Evolutionary conservation across 2,888 invertebrate genomes (phyloP).

Genomic region (Cataglyphis altisquamis): DNA sequence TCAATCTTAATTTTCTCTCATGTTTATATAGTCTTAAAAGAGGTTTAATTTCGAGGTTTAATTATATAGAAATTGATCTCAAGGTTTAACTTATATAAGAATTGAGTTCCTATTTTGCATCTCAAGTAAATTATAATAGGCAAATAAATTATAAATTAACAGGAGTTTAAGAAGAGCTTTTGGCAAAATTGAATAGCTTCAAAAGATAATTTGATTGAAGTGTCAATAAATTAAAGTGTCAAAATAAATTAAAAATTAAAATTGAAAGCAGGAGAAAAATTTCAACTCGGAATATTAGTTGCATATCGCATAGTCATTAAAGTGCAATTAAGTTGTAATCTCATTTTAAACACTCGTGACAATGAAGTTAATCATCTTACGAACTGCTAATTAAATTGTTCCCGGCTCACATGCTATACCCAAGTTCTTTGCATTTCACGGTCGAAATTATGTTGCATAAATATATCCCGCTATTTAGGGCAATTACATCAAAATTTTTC

Average conservation of each 20-base stretch:
- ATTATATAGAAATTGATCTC: background rate
- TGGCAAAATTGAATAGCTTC: background rate
- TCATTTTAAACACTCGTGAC: constrained; percentile 49
- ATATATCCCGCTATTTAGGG: constrained; percentile 10
- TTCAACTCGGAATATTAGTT: constrained; percentile 20
- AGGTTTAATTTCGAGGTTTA: background rate
- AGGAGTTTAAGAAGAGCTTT: background rate
- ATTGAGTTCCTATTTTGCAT: background rate
- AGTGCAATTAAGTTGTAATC: constrained; percentile 55
- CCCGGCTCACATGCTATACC: constrained; percentile 13
- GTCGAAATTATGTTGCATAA: constrained; percentile 47
- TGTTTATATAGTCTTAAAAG: background rate
- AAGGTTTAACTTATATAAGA: background rate
- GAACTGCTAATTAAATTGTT: constrained; percentile 45
- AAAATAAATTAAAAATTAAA: background rate
- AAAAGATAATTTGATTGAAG: background rate
- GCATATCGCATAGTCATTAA: constrained; percentile 41
- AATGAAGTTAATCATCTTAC: constrained; percentile 53
- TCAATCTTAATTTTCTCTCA: background rate
- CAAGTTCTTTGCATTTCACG: constrained; percentile 49
- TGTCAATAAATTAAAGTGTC: background rate
- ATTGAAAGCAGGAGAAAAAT: background rate
- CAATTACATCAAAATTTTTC: constrained; percentile 28
- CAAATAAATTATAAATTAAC: background rate
- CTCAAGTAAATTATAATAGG: background rate